Evolutionary conservation across 2,113 vertebrate genomes (phyloP), one percentile per base, ranked within the genome.

Genomic region (Channa argus): DNA sequence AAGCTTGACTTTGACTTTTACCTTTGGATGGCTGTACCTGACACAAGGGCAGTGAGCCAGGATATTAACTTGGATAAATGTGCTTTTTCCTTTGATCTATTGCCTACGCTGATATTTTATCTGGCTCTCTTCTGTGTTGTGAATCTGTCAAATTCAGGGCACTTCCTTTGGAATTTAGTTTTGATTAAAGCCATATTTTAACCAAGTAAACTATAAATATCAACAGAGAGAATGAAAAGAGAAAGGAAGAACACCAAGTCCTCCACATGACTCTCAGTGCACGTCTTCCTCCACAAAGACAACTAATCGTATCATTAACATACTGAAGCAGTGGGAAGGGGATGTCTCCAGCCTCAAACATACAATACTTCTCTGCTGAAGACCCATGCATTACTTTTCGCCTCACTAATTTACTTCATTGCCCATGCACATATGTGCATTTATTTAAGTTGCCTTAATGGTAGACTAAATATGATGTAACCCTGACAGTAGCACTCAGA

Each of bases 251-350:
- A 14, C 55, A 46, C 55, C 59, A 49, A 63, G 66, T 71, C 83
- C 77, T 63, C 72, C n/a, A 54, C 61, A 78, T 77, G 83, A 86
- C 74, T 83, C 79, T 70, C 65, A 44, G 63, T 44, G 63, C 68
- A 81, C 43, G 39, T 73, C 71, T 81, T 49, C 63, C 63, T 59
- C 52, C 51, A 79, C 65, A 82, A 77, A 83, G 71, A 79, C 63
- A 52, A 44, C 71, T 89, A 89, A 89, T 88, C 88, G 84, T 63
- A 73, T 86, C 84, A 87, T 91, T 89, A 90, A 89, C 76, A 79
- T 83, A 70, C 82, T 47, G 3, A 41, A 66, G 63, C 62, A 71
- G 56, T 13, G 47, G 71, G 36, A 62, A 65, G 66, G 68, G 58
- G 53, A 45, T 38, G 5, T 51, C 58, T 63, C 54, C 45, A 67